Evolutionary conservation across 2,888 invertebrate genomes (phyloP), one percentile per base, ranked within the genome.

Genomic region (Neuroscelio doddi): DNA sequence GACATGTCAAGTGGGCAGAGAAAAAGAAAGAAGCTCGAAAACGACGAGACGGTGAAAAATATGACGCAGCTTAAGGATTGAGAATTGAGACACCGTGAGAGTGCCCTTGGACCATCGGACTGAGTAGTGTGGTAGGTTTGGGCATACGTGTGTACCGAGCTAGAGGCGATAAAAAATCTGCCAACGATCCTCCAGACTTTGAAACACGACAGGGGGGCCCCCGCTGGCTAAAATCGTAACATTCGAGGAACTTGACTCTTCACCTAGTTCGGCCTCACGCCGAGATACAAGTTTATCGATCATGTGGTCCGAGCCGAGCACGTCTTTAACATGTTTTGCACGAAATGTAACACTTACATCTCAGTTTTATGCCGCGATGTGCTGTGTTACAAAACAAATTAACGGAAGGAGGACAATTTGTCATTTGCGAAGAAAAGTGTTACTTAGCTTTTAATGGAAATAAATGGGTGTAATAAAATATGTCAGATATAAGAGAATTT

Each of bases 101-200:
- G 32, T 17, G 47, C 44, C 62, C 45, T 62, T 62, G 56, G 51
- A 29, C 29, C 17, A 26, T 50, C 21, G 41, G 49, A 38, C 21
- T 38, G 34, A 30, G 36, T 38, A 46, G 39, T 46, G 32, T 32
- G 29, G 59, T 51, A 38, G 52, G 27, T 34, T 47, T 24, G 34
- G 26, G 12, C 16, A 52, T 36, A 21, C 41, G 46, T 30, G 45
- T 59, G 32, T 39, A 51, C 52, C 42, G 45, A 61, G 46, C 56
- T 56, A 46, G 56, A 56, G 49, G 57, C 51, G 57, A 64, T 64
- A 64, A 64, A 64, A 63, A 52, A 57, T 64, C 57, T 52, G 57
- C 52, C 47, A 52, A 49, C 53, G 53, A 53, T 49, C 38, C 47
- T 53, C 27, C 32, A 47, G 45, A 47, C 57, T 47, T 36, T 49